A percentile compares a stretch with the other conserved stretches of the same genome.
These are phyloP conservation scores for Propithecus coquereli DNA, from an alignment of 2,113 vertebrate species.

Conservation along the genomic window DNA sequence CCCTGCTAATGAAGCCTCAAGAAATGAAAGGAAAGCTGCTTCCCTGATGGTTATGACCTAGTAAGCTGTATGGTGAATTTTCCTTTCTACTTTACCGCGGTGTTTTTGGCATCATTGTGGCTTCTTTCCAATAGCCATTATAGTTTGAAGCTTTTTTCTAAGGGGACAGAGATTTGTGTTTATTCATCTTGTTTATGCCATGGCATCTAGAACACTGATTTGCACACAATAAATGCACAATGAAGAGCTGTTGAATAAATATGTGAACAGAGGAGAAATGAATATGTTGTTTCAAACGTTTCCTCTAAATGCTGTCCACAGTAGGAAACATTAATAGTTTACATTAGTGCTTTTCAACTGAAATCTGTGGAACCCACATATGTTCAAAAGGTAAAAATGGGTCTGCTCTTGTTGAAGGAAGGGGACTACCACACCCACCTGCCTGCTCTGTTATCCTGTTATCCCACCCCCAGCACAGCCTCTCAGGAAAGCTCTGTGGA, in stretches of 20 bases:
- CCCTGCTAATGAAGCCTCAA: not conserved
- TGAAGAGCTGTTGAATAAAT: not conserved
- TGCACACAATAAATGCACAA: not conserved
- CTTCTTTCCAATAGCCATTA: not conserved
- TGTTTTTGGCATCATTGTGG: not conserved
- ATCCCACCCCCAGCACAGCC: not conserved
- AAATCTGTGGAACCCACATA: not conserved
- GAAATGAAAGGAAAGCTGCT: not conserved
- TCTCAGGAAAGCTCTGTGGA: not conserved
- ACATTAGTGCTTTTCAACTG: not conserved
- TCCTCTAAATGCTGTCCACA: not conserved
- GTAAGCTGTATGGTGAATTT: accelerated
- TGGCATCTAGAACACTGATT: not conserved
- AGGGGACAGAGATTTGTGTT: not conserved
- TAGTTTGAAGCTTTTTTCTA: not conserved
- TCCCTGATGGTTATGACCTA: not conserved
- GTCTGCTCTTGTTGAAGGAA: not conserved
- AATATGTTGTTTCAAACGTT: not conserved
- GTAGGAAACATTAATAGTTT: not conserved
- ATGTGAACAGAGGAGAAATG: not conserved
- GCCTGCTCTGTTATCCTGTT: not conserved
- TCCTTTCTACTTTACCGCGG: not conserved
- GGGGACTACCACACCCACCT: not conserved
- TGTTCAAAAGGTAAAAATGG: not conserved
- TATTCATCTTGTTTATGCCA: not conserved